These are phyloP conservation scores for Peromyscus attwateri DNA, from an alignment of 2,797 vertebrate species.

Conservation along the genomic window DNA sequence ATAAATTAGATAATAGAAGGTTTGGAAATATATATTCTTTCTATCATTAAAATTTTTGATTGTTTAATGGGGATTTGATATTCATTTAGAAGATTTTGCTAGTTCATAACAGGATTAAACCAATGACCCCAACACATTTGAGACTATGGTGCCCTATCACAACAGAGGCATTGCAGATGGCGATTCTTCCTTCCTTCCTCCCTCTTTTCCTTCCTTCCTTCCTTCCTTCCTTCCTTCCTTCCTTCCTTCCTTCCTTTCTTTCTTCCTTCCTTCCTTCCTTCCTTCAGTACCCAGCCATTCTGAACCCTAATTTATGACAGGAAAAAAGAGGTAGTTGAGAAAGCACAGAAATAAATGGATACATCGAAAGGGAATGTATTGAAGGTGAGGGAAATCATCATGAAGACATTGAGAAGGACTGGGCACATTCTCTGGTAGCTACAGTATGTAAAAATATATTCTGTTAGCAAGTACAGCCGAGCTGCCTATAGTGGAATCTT, in stretches of 20 bases:
- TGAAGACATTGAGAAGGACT: background rate
- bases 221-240: background rate
- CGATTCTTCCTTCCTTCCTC: background rate
- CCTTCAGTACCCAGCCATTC: background rate
- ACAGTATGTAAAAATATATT: background rate
- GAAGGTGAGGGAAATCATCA: background rate
- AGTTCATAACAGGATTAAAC: background rate
- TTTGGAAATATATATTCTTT: background rate
- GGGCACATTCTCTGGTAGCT: background rate
- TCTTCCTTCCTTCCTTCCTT: background rate
- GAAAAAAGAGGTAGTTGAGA: background rate
- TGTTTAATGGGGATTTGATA: background rate
- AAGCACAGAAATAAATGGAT: background rate
- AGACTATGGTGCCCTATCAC: background rate
- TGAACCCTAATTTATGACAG: background rate
- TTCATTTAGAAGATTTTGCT: background rate
- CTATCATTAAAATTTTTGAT: background rate
- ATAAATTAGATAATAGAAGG: background rate
- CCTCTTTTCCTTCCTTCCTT: background rate
- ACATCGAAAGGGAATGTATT: background rate
- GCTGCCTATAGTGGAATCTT: slow-evolving; percentile 54
- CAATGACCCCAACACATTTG: background rate
- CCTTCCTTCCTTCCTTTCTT: background rate
- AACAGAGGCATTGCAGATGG: background rate
- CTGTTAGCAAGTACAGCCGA: background rate